Conservation (phyloP, 2,888 invertebrate genomes). For the Polylopha cassiicola region DNA sequence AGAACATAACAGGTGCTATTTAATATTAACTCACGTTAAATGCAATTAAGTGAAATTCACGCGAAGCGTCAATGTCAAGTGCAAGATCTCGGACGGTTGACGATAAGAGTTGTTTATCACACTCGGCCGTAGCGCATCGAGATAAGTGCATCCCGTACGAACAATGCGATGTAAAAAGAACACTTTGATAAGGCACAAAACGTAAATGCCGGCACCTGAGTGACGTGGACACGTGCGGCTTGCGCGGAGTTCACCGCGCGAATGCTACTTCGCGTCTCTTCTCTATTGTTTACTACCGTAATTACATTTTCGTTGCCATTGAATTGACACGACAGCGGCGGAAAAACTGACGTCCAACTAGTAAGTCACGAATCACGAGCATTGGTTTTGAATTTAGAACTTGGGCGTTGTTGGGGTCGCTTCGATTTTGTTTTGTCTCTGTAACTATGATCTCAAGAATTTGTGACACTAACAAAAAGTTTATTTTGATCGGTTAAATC, state of each 20-base stretch:
- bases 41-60: conserved; percentile 25
- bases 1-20: conserved; percentile 49
- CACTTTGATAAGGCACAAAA: conserved; percentile 60
- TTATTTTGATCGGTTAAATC: too few species aligned
- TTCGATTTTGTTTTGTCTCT: too few species aligned
- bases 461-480: too few species aligned
- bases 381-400: too few species aligned
- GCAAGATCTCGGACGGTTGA: conserved; percentile 25
- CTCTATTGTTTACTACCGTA: conserved; percentile 71
- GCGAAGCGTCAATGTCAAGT: conserved; percentile 43
- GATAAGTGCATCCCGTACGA: conserved; percentile 51
- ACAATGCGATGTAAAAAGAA: conserved; percentile 38
- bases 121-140: conserved; percentile 38
- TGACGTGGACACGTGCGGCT: conserved; percentile 55
- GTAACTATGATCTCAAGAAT: too few species aligned
- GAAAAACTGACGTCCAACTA: conserved; percentile 53
- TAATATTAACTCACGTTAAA: conserved; percentile 33
- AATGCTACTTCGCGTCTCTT: conserved; percentile 54
- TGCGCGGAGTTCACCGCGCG: conserved; percentile 63
- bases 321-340: conserved; percentile 63
- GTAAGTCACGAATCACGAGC: conserved; percentile 3
- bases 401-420: too few species aligned
- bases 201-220: conserved; percentile 48
- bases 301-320: conserved; percentile 71
- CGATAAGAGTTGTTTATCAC: conserved; percentile 38